Evolutionary conservation across 2,113 vertebrate genomes (phyloP), one percentile per base, ranked within the genome.

Genomic region (Boleophthalmus pectinirostris): DNA sequence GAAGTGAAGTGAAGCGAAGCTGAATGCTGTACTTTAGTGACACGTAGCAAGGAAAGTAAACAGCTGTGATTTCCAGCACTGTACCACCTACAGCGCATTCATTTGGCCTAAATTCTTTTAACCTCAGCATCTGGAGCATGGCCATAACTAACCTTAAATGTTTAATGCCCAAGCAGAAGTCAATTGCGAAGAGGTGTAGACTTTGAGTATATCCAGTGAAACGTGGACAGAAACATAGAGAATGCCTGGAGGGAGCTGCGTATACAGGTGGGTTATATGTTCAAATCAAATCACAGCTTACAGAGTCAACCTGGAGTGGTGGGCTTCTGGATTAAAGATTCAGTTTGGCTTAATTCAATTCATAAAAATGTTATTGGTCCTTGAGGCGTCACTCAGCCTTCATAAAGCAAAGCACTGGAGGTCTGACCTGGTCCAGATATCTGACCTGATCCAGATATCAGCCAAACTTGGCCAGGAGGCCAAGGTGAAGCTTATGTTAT

Each of bases 91-190:
- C 65, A 72, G 58, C 73, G 61, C 64, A 69, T 58, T 78, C 76
- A 63, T 80, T 84, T 78, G 68, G 54, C 73, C 56, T 64, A 56
- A 68, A 86, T 84, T 66, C 53, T 70, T 84, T 90, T 81, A 83
- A 84, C 79, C 69, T 7, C 3, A 56, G 54, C 60, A 70, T 73
- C 57, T 73, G 68, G 2, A 69, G 70, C 43, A 21, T 46, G 69
- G 61, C 68, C 45, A 74, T 64, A 80, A 78, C 80, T 73, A 81
- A 74, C 70, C 70, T 58, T 74, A 77, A 83, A 85, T 75, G 54
- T 77, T 85, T 87, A 69, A 83, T 47, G 21, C 70, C 0, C 72
- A 60, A 33, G 29, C 13, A 49, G 70, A 33, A 73, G 66, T 73
- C 56, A 61, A 57, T 66, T 51, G 73, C 0, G 49, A 68, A 71